Percentiles rank a stretch among this genome's conserved stretches.
Evolutionary conservation across 2,797 vertebrate species (phyloP).

Genomic region (Bucorvus abyssinicus): DNA sequence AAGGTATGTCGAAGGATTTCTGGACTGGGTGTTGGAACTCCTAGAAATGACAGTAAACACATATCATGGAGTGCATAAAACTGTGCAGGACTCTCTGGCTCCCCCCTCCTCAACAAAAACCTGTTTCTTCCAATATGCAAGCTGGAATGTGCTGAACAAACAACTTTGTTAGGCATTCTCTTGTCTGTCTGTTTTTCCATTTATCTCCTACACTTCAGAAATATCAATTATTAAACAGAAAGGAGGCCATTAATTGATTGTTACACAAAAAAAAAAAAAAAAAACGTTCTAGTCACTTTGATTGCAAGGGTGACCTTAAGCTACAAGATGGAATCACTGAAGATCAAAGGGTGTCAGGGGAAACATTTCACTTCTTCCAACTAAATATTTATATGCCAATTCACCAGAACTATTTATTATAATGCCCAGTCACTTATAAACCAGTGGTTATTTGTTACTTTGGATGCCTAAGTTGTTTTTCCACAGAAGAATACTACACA

Average conservation of each 20-base stretch:
- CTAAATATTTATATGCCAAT: background rate
- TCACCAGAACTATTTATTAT: background rate
- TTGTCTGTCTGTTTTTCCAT: background rate
- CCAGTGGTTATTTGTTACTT: background rate
- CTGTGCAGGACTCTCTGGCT: background rate
- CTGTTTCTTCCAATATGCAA: background rate
- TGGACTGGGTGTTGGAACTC: constrained; percentile 95
- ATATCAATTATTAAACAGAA: constrained; percentile 43
- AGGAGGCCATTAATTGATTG: background rate
- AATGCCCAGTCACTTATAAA: background rate
- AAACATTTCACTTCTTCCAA: background rate
- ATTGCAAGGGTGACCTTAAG: background rate
- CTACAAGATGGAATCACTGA: background rate
- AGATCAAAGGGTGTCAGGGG: background rate
- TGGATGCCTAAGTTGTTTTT: background rate
- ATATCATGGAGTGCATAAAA: constrained; percentile 20
- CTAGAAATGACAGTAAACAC: constrained; percentile 74
- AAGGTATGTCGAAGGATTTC: constrained; percentile 96
- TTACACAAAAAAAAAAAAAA: background rate
- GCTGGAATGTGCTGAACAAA: constrained; percentile 8
- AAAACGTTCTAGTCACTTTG: background rate
- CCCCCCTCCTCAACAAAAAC: background rate
- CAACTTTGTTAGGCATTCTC: background rate
- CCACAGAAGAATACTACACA: background rate
- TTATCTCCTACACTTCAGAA: background rate